These are phyloP conservation scores for Phacellophora camtschatica DNA, from an alignment of 30 jellyfish, hydroid and myxozoan genomes.

Conservation along the genomic window DNA sequence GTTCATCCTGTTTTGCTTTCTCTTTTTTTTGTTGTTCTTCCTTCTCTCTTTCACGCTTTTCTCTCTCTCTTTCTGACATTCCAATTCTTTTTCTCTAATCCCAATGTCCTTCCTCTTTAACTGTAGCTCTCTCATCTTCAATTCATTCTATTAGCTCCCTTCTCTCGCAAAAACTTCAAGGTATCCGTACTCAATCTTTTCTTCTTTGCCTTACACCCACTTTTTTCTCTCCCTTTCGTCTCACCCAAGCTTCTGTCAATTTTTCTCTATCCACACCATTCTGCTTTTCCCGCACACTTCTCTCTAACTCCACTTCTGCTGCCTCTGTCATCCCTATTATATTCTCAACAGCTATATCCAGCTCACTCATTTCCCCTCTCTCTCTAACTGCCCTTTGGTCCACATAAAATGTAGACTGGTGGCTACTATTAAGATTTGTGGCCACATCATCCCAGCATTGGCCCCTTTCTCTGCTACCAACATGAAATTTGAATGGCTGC, in stretches of 20 bases:
- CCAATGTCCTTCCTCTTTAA: not conserved
- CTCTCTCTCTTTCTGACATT: not conserved
- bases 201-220: not conserved
- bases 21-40: too few relatives aligned
- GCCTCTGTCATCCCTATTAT: constrained; percentile 3
- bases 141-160: not conserved
- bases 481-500: not conserved
- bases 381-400: constrained; percentile 34
- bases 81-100: not conserved
- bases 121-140: not conserved
- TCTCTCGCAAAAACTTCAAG: not conserved
- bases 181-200: not conserved
- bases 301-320: not conserved
- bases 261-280: not conserved
- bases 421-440: not conserved
- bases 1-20: too few relatives aligned
- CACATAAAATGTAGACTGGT: not conserved
- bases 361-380: not conserved
- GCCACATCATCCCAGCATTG: not conserved
- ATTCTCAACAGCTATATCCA: not conserved
- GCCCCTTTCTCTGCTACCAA: too few relatives aligned
- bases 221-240: not conserved
- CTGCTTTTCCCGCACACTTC: not conserved
- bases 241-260: not conserved
- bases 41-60: not conserved